These are phyloP conservation scores for Stenodera caucasica DNA, from an alignment of 2,888 invertebrate genomes.

Conservation along the genomic window DNA sequence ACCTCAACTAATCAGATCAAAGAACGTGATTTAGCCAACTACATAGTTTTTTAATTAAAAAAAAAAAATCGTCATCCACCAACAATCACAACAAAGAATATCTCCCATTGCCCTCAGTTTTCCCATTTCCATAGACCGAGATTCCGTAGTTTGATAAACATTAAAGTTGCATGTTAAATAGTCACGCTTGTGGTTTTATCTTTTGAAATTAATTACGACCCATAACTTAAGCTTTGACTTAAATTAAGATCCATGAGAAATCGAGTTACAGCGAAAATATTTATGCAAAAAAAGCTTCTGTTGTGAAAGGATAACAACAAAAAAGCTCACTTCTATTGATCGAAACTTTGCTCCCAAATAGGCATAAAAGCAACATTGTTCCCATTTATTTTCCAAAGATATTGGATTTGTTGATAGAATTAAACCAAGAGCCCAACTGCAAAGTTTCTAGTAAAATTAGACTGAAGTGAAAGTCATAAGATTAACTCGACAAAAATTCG, in stretches of 20 bases:
- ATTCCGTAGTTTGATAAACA: neutral
- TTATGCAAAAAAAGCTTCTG: no score
- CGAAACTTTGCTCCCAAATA: no score
- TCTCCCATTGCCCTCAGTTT: no score
- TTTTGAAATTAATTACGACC: neutral
- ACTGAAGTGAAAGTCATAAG: neutral
- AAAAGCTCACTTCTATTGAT: no score
- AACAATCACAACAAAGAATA: no score
- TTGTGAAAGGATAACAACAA: no score
- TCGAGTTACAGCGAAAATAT: no score
- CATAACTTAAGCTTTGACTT: no score
- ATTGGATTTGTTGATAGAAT: no score
- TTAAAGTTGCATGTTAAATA: neutral
- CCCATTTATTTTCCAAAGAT: no score
- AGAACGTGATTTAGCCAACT: no score
- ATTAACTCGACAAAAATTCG: neutral
- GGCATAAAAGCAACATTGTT: no score
- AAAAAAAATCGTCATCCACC: neutral
- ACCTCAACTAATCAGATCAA: neutral
- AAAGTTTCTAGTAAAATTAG: neutral
- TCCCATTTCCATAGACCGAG: neutral
- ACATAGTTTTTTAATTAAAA: neutral
- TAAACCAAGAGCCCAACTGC: neutral
- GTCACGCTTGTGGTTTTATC: neutral
- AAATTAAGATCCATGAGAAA: neutral